Evolutionary conservation across 2,797 vertebrate species (phyloP).

Genomic region (Sebastes matsubarae): DNA sequence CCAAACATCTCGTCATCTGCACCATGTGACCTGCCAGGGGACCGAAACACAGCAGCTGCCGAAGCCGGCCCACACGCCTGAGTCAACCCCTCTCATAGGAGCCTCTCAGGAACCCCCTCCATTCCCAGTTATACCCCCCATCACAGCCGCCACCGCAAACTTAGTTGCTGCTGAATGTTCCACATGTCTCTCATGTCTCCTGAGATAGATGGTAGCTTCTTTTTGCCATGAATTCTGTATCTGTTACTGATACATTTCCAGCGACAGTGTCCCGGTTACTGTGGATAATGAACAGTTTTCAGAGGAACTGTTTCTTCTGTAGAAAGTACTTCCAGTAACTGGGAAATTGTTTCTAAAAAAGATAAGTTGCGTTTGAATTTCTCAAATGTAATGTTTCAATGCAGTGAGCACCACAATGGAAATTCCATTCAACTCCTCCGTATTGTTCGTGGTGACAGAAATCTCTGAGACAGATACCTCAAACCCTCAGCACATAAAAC

Average conservation of each 20-base stretch:
- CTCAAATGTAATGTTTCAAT: not conserved
- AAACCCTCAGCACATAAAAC: not conserved
- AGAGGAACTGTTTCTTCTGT: not conserved
- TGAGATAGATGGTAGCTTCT: not conserved
- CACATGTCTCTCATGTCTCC: not conserved
- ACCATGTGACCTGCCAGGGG: constrained; percentile 59
- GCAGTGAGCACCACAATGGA: not conserved
- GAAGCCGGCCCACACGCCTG: not conserved
- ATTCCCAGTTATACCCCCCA: not conserved
- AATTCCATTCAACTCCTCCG: not conserved
- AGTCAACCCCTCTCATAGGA: not conserved
- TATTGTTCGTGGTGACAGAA: not conserved
- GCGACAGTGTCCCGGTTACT: not conserved
- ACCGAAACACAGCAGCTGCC: constrained; percentile 55
- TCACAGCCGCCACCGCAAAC: not conserved
- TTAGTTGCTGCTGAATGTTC: not conserved
- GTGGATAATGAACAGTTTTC: not conserved
- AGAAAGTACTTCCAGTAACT: not conserved
- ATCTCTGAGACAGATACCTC: not conserved
- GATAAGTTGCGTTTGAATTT: not conserved
- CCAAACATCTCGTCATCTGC: constrained; percentile 44
- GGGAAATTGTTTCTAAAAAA: not conserved
- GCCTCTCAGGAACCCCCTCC: not conserved
- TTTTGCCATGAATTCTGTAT: not conserved
- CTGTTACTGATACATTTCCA: not conserved